Conservation (phyloP, 2,888 invertebrate species). For the Caradrina clavipalpis region DNA sequence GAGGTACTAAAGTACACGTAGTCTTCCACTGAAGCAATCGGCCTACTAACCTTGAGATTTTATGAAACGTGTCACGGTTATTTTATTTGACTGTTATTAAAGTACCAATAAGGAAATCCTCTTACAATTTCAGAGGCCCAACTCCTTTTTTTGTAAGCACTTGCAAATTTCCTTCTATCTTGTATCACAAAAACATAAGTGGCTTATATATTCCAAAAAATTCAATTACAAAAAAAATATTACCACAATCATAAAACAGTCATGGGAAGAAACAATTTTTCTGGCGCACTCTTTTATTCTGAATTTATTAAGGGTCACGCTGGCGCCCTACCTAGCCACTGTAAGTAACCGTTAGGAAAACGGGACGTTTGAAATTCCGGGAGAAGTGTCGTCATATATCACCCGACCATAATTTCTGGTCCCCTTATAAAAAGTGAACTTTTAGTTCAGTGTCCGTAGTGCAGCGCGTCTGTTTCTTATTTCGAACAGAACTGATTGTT, state of each 20-base stretch:
- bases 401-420: constrained; percentile 85
- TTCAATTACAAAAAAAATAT: constrained; percentile 54
- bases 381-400: constrained; percentile 88
- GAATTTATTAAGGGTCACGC: constrained; percentile 88
- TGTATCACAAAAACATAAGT: constrained; percentile 45
- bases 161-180: constrained; percentile 26
- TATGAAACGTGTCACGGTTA: background rate
- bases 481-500: constrained; percentile 85
- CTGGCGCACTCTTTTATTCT: constrained; percentile 80
- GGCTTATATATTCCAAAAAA: constrained; percentile 47
- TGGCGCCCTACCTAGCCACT: constrained; percentile 78
- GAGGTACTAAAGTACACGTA: background rate
- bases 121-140: constrained; percentile 30
- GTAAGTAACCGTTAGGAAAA: constrained; percentile 86
- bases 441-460: constrained; percentile 73
- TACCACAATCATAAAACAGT: constrained; percentile 56
- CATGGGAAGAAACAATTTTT: constrained; percentile 78
- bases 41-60: background rate
- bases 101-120: constrained; percentile 19
- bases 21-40: background rate
- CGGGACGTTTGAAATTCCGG: constrained; percentile 87
- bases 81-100: background rate
- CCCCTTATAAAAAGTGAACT: constrained; percentile 85
- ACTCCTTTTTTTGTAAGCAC: constrained; percentile 23
- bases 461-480: constrained; percentile 86